Base-by-base conservation (phyloP, 2,113 vertebrate genomes). In the Pelodiscus sinensis region DNA sequence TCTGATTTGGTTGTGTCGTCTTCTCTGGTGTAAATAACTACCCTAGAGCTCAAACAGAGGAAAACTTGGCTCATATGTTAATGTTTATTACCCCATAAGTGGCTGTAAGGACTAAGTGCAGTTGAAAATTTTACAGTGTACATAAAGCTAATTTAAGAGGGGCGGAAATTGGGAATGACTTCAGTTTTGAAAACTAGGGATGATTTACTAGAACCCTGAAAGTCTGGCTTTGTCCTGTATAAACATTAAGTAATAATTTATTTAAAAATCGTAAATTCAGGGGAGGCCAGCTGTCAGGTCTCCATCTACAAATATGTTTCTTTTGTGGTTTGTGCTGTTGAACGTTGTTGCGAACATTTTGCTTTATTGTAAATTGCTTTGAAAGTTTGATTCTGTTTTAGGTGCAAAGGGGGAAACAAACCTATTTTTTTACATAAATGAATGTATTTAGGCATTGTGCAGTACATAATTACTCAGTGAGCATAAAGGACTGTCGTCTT, bases 371-470 rank as follows among this genome's bases (percentile, higher is more conserved):
- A 52, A 85, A 73, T 50, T 58, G 35, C 25, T 81, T 92, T 85
- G 19, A 82, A 85, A 84, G 24, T 86, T 86, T 73, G 27, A 35
- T 71, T 71, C 51, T 75, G 60, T 87, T 85, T 90, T 73, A 81
- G 80, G 31, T 85, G 83, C 82, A 79, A 88, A 85, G 56, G 77
- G 60, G 52, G 75, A 31, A 90, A 92, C 65, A 71, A 19, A 88
- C 60, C 51, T 94, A 90, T 97, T 95, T 96, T 96, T 96, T 71
- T 96, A 86, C 31, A 79, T 82, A 84, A 96, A 25, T 92, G 77
- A 94, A 92, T 92, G 87, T 95, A 88, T 55, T 57, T 92, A 77
- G 77, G 35, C 84, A 79, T 81, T 92, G 93, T 90, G 44, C 83
- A 85, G 83, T 94, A 52, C 81, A 21, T 29, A 81, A 92, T 15